Base-by-base conservation (phyloP, 2,888 invertebrate genomes). In the Acrobasis consociella region DNA sequence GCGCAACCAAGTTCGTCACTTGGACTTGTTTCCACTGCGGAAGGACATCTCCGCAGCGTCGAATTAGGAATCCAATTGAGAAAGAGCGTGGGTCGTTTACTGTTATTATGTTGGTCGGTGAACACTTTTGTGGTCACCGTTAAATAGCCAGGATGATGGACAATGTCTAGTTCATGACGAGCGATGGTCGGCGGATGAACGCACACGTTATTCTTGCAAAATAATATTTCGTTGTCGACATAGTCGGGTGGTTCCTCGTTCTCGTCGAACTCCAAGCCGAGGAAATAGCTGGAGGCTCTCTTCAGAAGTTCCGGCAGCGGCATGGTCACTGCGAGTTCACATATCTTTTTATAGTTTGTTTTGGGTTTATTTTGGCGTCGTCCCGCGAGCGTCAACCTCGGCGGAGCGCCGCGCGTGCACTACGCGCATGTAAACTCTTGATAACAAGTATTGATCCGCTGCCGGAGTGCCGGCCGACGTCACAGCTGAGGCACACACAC, bases 171-270 rank as follows among this genome's bases (percentile, higher is more conserved):
- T 75, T 96, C 96, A 73, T 96, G 96, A 58, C 97, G 94, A 60
- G 97, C 94, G 66, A 96, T 94, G 0, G 97, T 96, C 58, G 98
- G 97, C 8, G 98, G 98, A 93, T 99, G 99, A 55, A 99, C 98
- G 86, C 99, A 99, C 46, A 99, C 98, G 88, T 99, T 99, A 85
- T 99, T 99, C 91, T 99, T 99, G 88, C 97, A 97, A 85, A 97
- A 97, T 59, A 97, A 91, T 65, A 96, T 95, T 91, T 97, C 97
- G 78, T 97, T 97, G 86, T 97, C 96, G 82, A 96, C 95, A 80
- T 96, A 97, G 77, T 93, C 87, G 53, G 93, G 93, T 68, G 93
- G 93, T 73, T 94, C 93, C 75, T 94, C 94, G 77, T 93, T 92
- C 66, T 93, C 93, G 62, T 94, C 93, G 68, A 94, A 93, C 70